Percentiles rank a stretch among this genome's conserved stretches.
Conservation (phyloP, 1,140 invertebrate genomes). For the Diorhabda elongata region DNA sequence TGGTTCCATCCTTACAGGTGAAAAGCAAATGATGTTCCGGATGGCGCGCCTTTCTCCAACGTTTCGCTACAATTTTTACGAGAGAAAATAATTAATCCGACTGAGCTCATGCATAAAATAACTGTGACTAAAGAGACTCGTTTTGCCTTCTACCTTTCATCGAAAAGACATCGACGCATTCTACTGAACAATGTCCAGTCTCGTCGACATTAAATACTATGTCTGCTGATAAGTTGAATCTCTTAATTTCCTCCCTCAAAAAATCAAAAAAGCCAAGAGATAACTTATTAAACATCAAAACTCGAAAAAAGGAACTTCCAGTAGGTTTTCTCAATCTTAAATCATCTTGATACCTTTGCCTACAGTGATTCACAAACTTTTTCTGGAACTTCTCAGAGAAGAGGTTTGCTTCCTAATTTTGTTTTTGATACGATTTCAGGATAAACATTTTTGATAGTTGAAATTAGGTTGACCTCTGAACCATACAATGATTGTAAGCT, state of each 20-base stretch:
- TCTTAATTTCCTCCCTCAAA: not conserved
- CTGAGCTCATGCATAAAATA: not conserved
- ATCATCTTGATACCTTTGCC: not conserved
- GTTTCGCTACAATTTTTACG: not conserved
- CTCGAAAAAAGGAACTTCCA: not conserved
- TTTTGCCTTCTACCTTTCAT: no score
- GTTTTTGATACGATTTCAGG: no score
- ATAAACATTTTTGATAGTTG: no score
- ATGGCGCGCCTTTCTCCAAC: not conserved
- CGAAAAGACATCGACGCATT: no score
- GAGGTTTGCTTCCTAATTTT: no score
- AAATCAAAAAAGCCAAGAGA: not conserved
- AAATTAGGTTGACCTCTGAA: no score
- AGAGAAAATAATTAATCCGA: not conserved
- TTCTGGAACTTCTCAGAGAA: no score
- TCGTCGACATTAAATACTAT: not conserved
- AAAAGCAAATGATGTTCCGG: not conserved
- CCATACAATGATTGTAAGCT: no score
- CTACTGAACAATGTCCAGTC: no score
- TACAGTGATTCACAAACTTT: not conserved
- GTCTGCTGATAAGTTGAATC: not conserved
- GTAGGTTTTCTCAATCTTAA: not conserved
- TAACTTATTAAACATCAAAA: not conserved
- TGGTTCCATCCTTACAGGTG: slow-evolving; percentile 30
- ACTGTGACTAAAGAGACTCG: no score